Percentiles rank a stretch among this genome's conserved stretches.
Conservation (phyloP, 2,888 invertebrate species). For the Leucophenga maculata region DNA sequence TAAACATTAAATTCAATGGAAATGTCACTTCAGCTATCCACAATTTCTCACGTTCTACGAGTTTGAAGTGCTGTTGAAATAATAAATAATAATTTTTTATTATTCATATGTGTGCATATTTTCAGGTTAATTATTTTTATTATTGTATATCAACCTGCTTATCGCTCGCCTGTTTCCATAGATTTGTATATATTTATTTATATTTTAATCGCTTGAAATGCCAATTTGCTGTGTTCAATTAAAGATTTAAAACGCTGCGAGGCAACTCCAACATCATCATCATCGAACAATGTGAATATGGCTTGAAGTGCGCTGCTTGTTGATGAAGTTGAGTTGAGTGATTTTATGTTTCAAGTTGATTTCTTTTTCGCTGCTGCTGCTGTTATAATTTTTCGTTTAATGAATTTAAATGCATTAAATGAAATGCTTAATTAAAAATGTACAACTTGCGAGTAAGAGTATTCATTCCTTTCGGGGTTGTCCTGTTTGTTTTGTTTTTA, state of each 20-base stretch:
- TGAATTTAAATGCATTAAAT: constrained; percentile 53
- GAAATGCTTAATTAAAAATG: constrained; percentile 46
- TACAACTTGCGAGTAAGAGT: constrained; percentile 1
- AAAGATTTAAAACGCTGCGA: constrained; percentile 5
- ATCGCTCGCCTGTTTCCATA: neutral
- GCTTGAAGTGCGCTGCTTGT: constrained; percentile 2
- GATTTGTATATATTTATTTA: neutral
- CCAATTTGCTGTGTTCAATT: constrained; percentile 20
- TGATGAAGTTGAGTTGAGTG: constrained; percentile 8
- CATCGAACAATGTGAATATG: neutral
- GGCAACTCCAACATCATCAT: neutral
- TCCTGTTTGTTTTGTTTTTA: neutral
- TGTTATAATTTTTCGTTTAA: constrained; percentile 38
- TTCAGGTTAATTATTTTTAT: neutral
- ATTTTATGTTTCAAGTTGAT: constrained; percentile 5
- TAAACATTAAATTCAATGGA: too few species aligned
- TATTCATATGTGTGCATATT: neutral
- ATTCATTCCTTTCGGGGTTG: too few species aligned
- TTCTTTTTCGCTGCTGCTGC: neutral
- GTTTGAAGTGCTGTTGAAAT: too few species aligned
- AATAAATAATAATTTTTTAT: too few species aligned
- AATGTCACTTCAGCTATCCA: too few species aligned
- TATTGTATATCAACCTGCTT: neutral
- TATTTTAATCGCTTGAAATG: constrained; percentile 5
- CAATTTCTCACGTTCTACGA: too few species aligned